Percentiles rank a stretch among this genome's conserved stretches.
phyloP scores from a whole-genome alignment of 2,113 vertebrate genomes.

The Morphnarchus princeps region DNA sequence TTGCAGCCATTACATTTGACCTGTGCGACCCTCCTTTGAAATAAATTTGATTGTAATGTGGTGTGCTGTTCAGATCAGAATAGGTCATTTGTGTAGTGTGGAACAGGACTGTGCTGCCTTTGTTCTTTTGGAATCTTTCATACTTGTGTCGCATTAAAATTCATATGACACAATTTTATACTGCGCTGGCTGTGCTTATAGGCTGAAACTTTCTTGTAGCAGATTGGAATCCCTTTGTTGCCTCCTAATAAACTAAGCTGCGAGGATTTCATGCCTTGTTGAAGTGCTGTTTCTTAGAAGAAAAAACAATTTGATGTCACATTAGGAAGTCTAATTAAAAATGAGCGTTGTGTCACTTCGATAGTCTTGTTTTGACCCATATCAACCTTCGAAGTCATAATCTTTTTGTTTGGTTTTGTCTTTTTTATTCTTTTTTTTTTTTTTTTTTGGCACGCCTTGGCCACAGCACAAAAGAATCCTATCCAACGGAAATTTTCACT shows the following conservation, averaged over 20 bases:
- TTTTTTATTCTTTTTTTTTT: background rate
- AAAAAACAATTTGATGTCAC: constrained; percentile 12
- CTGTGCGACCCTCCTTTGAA: background rate
- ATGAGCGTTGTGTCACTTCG: background rate
- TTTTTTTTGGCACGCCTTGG: background rate
- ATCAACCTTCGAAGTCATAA: background rate
- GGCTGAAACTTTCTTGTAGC: constrained; percentile 24
- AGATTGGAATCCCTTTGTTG: constrained; percentile 47
- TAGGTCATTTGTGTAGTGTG: constrained; percentile 14
- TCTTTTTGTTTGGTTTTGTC: background rate
- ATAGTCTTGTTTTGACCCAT: background rate
- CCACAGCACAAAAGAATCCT: background rate
- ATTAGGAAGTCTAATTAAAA: constrained; percentile 38
- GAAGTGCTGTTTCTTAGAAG: constrained; percentile 2
- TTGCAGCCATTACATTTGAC: constrained; percentile 38
- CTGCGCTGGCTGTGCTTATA: background rate
- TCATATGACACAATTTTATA: constrained; percentile 51
- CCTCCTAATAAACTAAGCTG: constrained; percentile 15
- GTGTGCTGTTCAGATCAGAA: constrained; percentile 34
- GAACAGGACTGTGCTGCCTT: background rate
- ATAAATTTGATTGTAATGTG: constrained; percentile 49
- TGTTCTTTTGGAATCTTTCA: constrained; percentile 34
- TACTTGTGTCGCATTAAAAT: constrained; percentile 52
- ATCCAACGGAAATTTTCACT: background rate
- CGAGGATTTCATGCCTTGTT: constrained; percentile 3